These are phyloP conservation scores for Gopherus evgoodei DNA, from an alignment of 2,113 vertebrate genomes.

Conservation along the genomic window DNA sequence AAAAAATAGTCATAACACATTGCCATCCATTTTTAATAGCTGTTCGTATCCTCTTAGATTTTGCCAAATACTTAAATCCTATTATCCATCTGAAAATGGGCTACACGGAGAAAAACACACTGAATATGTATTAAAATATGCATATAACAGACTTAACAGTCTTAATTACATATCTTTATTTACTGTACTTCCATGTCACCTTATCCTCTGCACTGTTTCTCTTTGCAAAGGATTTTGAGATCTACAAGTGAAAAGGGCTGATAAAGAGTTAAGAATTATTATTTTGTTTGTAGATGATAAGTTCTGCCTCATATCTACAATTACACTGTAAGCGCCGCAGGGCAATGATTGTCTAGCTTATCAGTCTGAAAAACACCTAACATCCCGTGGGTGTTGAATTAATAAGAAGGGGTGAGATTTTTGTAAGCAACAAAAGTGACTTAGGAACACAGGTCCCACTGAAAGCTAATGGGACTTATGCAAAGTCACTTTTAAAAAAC, in stretches of 20 bases:
- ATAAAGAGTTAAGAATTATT: not conserved
- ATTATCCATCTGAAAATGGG: not conserved
- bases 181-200: not conserved
- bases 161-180: not conserved
- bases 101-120: not conserved
- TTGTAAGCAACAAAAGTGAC: not conserved
- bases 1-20: not conserved
- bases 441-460: not conserved
- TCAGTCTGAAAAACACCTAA: not conserved
- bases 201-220: not conserved
- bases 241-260: not conserved
- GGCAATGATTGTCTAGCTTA: not conserved
- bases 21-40: not conserved
- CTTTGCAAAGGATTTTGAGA: not conserved
- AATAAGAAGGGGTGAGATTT: not conserved
- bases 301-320: not conserved
- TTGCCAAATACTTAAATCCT: too few species aligned
- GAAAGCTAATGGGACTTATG: not conserved
- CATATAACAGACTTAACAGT: not conserved
- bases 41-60: not conserved
- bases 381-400: not conserved
- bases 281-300: not conserved
- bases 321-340: not conserved
- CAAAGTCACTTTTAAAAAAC: not conserved
- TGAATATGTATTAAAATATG: not conserved